Percentiles rank a stretch among this genome's conserved stretches.
Evolutionary conservation across 2,888 invertebrate genomes (phyloP).

Genomic region (Psococerastis gibbosa): DNA sequence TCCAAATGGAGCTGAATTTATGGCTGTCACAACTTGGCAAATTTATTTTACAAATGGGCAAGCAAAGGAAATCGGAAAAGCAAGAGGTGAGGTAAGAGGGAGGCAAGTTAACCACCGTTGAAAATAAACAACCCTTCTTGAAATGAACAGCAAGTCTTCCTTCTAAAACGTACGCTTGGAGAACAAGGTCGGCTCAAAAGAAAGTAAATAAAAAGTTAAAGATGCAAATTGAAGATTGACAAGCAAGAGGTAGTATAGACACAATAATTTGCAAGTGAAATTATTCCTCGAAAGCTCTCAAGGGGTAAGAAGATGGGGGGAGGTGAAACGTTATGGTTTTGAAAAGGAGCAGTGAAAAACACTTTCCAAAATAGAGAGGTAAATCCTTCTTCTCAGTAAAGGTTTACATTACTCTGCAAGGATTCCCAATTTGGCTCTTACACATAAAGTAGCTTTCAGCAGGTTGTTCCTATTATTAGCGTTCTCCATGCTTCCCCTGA

Average conservation of each 20-base stretch:
- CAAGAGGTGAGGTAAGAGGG: not conserved
- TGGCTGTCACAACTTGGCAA: too few relatives aligned
- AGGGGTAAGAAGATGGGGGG: not conserved
- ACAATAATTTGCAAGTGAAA: constrained; percentile 11
- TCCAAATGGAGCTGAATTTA: too few relatives aligned
- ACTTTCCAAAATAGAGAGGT: not conserved
- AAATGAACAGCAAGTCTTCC: too few relatives aligned
- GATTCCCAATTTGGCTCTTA: not conserved
- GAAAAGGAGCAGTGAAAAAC: not conserved
- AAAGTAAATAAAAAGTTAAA: constrained; percentile 11
- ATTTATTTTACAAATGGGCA: too few relatives aligned
- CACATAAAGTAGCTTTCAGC: too few relatives aligned
- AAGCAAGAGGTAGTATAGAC: constrained; percentile 9
- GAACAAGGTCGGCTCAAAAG: constrained; percentile 10
- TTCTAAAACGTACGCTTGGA: too few relatives aligned
- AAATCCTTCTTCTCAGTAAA: not conserved
- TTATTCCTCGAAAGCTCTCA: constrained; percentile 10
- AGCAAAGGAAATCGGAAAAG: not conserved
- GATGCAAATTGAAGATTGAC: constrained; percentile 11
- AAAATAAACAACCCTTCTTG: not conserved
- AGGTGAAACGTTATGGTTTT: not conserved
- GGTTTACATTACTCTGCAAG: not conserved
- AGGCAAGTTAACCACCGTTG: not conserved
- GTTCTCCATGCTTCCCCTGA: too few relatives aligned
- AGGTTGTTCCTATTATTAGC: not conserved